phyloP scores from a whole-genome alignment of 2,797 vertebrate genomes.

The Tenualosa ilisha region DNA sequence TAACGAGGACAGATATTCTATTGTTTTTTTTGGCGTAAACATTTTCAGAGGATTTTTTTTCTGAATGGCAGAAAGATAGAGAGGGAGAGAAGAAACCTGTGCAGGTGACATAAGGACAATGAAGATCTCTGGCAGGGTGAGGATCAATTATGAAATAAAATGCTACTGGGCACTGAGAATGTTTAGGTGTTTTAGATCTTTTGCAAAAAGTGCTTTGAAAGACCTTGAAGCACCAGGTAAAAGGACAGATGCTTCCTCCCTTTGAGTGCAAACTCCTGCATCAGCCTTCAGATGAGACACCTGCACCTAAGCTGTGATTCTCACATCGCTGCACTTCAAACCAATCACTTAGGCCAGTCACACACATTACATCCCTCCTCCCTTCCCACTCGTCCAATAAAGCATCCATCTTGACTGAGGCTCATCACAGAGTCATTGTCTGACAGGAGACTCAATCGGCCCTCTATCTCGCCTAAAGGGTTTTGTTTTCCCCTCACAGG shows the following conservation, averaged over 20 bases:
- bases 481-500: not conserved
- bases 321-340: not conserved
- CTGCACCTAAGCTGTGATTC: not conserved
- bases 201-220: not conserved
- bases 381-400: not conserved
- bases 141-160: not conserved
- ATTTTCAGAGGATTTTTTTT: too few relatives aligned
- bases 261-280: not conserved
- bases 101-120: not conserved
- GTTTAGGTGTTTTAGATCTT: not conserved
- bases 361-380: not conserved
- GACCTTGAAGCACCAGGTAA: not conserved
- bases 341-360: not conserved
- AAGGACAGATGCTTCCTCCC: not conserved
- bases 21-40: too few relatives aligned
- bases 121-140: too few relatives aligned
- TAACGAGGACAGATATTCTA: too few relatives aligned
- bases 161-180: not conserved
- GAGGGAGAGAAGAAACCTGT: not conserved
- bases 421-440: not conserved
- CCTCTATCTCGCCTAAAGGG: too few relatives aligned
- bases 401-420: not conserved
- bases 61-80: not conserved
- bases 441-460: too few relatives aligned
- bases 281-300: too few relatives aligned